phyloP scores from a whole-genome alignment of 2,113 vertebrate genomes.

The Micronycteris hirsuta region DNA sequence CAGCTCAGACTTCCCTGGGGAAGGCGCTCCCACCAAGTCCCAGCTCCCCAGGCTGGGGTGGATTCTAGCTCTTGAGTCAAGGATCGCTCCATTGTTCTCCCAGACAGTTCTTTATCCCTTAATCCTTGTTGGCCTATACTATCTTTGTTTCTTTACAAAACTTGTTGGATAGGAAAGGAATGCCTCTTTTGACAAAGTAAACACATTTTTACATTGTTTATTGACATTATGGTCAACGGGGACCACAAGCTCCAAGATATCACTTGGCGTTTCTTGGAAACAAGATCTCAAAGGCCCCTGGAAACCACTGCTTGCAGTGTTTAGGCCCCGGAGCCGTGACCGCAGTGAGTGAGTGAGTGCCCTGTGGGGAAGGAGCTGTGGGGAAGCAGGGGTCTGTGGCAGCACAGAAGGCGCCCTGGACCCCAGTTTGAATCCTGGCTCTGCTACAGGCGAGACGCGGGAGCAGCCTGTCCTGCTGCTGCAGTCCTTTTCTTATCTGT shows the following conservation, averaged over 20 bases:
- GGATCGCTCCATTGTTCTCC: neutral
- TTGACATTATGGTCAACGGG: neutral
- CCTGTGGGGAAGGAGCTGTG: neutral
- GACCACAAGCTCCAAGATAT: neutral
- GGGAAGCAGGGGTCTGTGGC: neutral
- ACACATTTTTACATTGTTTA: neutral
- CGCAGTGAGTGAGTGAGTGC: neutral
- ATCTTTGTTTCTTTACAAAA: constrained; percentile 36
- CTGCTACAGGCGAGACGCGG: neutral
- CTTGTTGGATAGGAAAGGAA: constrained; percentile 30
- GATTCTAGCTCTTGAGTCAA: neutral
- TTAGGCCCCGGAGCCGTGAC: neutral
- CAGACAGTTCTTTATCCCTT: neutral
- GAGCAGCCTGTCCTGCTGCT: neutral
- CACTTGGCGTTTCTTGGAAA: constrained; percentile 21
- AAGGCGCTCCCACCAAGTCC: neutral
- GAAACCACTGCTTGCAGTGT: neutral
- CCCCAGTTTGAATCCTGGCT: neutral
- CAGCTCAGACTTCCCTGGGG: neutral
- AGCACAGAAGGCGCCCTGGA: neutral
- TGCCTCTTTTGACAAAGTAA: constrained; percentile 19
- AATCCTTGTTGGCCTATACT: neutral
- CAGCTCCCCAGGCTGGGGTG: neutral
- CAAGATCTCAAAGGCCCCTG: neutral
- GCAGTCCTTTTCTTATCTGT: neutral